Evolutionary conservation across 1,140 invertebrate species (phyloP), one percentile per base, ranked within the genome.

Genomic region (Delia radicum): DNA sequence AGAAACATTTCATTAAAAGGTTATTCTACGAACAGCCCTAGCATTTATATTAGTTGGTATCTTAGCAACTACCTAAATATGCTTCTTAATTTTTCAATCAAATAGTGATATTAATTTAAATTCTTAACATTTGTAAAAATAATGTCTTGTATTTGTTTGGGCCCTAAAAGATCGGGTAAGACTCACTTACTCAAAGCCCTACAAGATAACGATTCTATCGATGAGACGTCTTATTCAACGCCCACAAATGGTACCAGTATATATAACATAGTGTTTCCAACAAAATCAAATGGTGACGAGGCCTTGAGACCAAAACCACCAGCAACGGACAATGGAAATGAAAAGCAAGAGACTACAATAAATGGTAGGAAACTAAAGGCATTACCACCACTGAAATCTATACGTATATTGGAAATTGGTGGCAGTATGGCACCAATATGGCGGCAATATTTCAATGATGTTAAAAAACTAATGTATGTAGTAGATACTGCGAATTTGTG

Each of bases 351-450:
- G n/a, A n/a, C n/a, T n/a, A n/a, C n/a, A n/a, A n/a, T n/a, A n/a
- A n/a, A n/a, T n/a, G 7, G 29, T 6, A 21, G 1, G 8, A 18
- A 61, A 29, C 5, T n/a, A 6, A 81, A 84, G 72, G 73, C 48
- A 1, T 79, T 69, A 69, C n/a, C 24, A 62, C 71, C 76, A 84
- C 85, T 77, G 86, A 89, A 80, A 82, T 88, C 79, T 76, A 89
- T 83, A 79, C 80, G 76, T 83, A 74, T 85, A 82, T 77, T 84
- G 83, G 94, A 95, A 87, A 87, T 95, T 13, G 94, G 94, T 3
- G 94, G 94, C 6, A 89, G 89, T 77, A 94, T 95, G 92, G 92
- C 92, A 55, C 90, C 93, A 6, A 86, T 95, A 33, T 95, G 94
- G 94, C 89, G 88, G 27, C 91, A 91, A 83, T 94, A 94, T 81